Percentiles rank a stretch among this genome's conserved stretches.
These are phyloP conservation scores for Drosophila phalerata DNA, from an alignment of 2,888 invertebrate species.

Conservation along the genomic window DNA sequence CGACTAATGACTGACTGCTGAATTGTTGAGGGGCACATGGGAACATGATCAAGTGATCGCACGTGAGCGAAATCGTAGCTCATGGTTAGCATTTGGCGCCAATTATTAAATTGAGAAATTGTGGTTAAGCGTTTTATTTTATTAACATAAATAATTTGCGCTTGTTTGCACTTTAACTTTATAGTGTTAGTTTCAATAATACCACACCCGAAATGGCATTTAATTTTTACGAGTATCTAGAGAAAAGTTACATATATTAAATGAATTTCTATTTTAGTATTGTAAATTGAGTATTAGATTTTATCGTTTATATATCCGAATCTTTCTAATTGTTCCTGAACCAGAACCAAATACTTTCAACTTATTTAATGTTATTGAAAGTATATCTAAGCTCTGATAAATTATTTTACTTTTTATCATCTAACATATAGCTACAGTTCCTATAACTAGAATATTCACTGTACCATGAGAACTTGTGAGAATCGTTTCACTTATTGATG, in stretches of 20 bases:
- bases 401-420: background rate
- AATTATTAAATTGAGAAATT: slow-evolving; percentile 28
- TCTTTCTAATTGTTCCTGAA: background rate
- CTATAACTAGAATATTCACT: background rate
- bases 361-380: background rate
- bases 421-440: too few species aligned
- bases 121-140: slow-evolving; percentile 17
- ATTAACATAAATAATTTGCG: slow-evolving; percentile 40
- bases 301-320: background rate
- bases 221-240: background rate
- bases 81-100: slow-evolving; percentile 46
- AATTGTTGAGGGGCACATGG: slow-evolving; percentile 52
- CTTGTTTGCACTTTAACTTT: slow-evolving; percentile 26
- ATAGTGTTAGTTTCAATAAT: too few species aligned
- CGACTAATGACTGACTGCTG: slow-evolving; percentile 6
- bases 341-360: too few species aligned
- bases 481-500: slow-evolving; percentile 9
- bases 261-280: background rate
- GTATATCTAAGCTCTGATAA: background rate
- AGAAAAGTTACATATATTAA: background rate
- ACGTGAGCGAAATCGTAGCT: slow-evolving; percentile 65
- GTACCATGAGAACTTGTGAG: slow-evolving; percentile 13
- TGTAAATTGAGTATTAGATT: background rate
- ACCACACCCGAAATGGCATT: background rate
- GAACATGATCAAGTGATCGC: slow-evolving; percentile 73